Conservation (phyloP, 2,888 invertebrate genomes). For the Copidosoma aretas region DNA sequence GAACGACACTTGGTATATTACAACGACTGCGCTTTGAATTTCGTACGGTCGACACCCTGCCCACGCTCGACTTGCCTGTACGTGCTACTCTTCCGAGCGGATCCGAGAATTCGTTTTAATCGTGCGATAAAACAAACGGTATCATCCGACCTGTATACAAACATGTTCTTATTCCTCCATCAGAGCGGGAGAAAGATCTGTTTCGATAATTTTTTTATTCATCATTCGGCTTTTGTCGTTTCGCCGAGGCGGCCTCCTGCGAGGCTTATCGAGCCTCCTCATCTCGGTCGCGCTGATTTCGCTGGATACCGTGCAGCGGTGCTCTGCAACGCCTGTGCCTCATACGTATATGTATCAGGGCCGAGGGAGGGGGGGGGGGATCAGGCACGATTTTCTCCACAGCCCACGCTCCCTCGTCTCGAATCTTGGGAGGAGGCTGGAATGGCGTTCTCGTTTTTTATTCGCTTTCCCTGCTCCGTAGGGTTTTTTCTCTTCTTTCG, state of each 20-base stretch:
- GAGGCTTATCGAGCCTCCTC: conserved; percentile 26
- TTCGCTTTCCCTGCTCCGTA: background rate
- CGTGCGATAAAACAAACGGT: background rate
- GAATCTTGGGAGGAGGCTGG: too few species aligned
- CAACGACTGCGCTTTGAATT: background rate
- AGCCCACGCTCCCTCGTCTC: conserved; percentile 1
- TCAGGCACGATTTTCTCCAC: conserved; percentile 14
- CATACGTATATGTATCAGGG: background rate
- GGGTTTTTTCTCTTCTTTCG: background rate
- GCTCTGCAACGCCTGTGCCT: background rate
- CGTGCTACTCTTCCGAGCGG: too few species aligned
- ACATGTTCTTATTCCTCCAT: background rate
- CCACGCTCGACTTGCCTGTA: too few species aligned
- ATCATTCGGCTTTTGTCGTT: conserved; percentile 14
- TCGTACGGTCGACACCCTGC: background rate
- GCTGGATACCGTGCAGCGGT: conserved; percentile 11
- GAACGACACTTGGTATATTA: background rate
- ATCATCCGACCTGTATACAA: background rate
- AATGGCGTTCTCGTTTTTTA: conserved; percentile 4
- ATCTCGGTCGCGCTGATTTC: conserved; percentile 26
- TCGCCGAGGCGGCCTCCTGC: conserved; percentile 20
- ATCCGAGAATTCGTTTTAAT: background rate
- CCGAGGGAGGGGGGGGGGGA: conserved; percentile 18
- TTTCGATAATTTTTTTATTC: conserved; percentile 21
- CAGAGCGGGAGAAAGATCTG: background rate